These are phyloP conservation scores for Pseudomyrmex dendroicus DNA, from an alignment of 1,140 invertebrate genomes.

Conservation along the genomic window DNA sequence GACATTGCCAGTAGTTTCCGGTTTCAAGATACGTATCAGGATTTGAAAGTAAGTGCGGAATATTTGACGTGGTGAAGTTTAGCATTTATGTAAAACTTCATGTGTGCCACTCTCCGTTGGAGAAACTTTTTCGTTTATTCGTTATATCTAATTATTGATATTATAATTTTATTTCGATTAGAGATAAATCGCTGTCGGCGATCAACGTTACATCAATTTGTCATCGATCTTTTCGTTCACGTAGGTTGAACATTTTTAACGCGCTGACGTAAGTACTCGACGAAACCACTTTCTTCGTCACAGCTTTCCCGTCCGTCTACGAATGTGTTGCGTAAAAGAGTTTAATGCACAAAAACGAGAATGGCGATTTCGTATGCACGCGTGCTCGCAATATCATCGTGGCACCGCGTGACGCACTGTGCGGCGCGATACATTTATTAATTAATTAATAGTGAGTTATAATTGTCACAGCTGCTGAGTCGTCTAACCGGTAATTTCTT, in stretches of 20 bases:
- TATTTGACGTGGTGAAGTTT: slow-evolving; percentile 4
- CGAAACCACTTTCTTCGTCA: slow-evolving; percentile 23
- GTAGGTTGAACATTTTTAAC: background rate
- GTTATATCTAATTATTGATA: background rate
- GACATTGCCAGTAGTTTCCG: background rate
- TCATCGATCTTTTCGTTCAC: slow-evolving; percentile 1
- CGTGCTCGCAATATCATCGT: background rate
- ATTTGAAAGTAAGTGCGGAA: background rate
- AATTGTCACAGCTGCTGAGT: slow-evolving; percentile 60
- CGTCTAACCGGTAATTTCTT: slow-evolving; percentile 65
- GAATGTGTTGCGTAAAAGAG: slow-evolving; percentile 14
- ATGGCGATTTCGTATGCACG: background rate
- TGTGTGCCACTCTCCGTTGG: background rate
- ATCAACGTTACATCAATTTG: slow-evolving; percentile 10
- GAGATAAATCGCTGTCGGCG: background rate
- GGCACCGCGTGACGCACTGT: background rate
- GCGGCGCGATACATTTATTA: background rate
- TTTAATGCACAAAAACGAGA: background rate
- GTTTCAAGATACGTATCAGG: background rate
- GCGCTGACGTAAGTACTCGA: slow-evolving; percentile 5
- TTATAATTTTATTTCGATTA: slow-evolving; percentile 6
- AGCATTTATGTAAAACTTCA: background rate
- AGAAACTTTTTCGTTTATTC: slow-evolving; percentile 12
- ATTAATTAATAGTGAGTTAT: slow-evolving; percentile 78
- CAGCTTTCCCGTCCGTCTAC: background rate